A percentile compares a stretch with the other conserved stretches of the same genome.
Evolutionary conservation across 2,113 vertebrate genomes (phyloP).

Genomic region (Hypanus sabinus): DNA sequence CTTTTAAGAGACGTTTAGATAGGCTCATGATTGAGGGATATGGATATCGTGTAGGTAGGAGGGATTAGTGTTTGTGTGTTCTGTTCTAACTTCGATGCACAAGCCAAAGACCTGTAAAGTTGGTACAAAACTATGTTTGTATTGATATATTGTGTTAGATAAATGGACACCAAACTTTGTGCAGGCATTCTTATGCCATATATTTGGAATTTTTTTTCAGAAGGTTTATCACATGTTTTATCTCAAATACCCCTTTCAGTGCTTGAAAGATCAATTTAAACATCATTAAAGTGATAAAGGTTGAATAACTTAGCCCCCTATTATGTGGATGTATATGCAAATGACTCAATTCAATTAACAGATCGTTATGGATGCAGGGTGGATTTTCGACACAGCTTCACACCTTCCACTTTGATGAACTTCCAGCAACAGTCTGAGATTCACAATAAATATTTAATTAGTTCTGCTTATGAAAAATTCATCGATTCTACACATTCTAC

Average conservation of each 20-base stretch:
- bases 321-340: not conserved
- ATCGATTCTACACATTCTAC: not conserved
- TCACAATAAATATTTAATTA: not conserved
- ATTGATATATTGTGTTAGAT: not conserved
- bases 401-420: not conserved
- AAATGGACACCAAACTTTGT: not conserved
- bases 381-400: not conserved
- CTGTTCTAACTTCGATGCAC: not conserved
- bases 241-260: not conserved
- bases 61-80: too few relatives aligned
- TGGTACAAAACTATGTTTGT: too few relatives aligned
- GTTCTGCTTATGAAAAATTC: not conserved
- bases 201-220: not conserved
- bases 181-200: not conserved
- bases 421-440: not conserved
- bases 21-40: too few relatives aligned
- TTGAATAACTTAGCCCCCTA: not conserved
- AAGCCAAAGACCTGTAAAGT: not conserved
- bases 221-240: not conserved
- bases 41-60: too few relatives aligned
- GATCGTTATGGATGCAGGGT: not conserved
- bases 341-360: not conserved
- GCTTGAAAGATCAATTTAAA: not conserved
- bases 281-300: not conserved
- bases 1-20: too few relatives aligned